These are phyloP conservation scores for Batillaria attramentaria DNA, from an alignment of 1,140 invertebrate genomes.

Conservation along the genomic window DNA sequence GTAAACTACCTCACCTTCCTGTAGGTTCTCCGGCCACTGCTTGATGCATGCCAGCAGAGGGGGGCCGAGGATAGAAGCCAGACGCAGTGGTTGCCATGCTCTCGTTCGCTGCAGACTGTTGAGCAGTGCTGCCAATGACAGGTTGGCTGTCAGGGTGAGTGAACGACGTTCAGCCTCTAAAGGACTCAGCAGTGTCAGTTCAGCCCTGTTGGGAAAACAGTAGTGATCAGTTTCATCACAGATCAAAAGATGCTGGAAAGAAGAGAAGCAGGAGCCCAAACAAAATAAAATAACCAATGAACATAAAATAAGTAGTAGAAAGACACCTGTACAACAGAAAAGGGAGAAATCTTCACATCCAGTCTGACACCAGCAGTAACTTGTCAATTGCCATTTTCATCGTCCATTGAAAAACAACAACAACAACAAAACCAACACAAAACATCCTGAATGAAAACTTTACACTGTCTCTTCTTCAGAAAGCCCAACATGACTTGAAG, in stretches of 20 bases:
- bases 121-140: constrained; percentile 36
- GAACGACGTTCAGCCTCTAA: constrained; percentile 31
- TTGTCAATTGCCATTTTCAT: no score
- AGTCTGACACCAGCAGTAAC: no score
- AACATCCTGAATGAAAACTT: no score
- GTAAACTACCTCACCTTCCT: background rate
- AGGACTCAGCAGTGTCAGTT: constrained; percentile 29
- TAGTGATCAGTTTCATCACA: background rate
- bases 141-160: constrained; percentile 25
- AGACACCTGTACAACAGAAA: no score
- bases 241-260: background rate
- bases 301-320: background rate
- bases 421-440: background rate
- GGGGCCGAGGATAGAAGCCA: background rate
- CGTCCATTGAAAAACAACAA: background rate
- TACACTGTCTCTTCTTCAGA: no score
- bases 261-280: background rate
- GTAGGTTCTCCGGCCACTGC: background rate
- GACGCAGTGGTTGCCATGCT: background rate
- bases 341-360: no score
- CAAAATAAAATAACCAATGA: background rate
- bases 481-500: no score
- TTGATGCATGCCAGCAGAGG: background rate
- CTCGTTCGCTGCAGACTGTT: constrained; percentile 11
- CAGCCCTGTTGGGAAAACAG: constrained; percentile 20